Percentiles rank a stretch among this genome's conserved stretches.
Conservation (phyloP, 2,113 vertebrate genomes). For the Siphamia tubifer region DNA sequence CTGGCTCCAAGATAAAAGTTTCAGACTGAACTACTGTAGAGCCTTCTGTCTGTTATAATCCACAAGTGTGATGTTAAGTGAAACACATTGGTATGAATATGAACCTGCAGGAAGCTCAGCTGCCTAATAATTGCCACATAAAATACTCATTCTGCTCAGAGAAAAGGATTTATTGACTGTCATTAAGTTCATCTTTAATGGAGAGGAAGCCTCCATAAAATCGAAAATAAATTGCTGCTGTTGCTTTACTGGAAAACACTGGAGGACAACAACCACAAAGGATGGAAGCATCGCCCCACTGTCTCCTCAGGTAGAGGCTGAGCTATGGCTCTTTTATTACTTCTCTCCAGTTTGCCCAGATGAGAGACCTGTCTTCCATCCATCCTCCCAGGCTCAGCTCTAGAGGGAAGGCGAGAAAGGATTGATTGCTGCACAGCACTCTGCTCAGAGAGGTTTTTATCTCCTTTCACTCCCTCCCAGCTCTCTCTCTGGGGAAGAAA, state of each 20-base stretch:
- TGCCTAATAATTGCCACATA: constrained; percentile 33
- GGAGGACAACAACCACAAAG: constrained; percentile 57
- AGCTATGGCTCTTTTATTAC: constrained; percentile 71
- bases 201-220: constrained; percentile 31
- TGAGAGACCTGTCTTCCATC: constrained; percentile 63
- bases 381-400: constrained; percentile 46
- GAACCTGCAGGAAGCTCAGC: neutral
- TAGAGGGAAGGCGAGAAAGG: constrained; percentile 34
- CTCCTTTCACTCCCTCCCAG: constrained; percentile 60
- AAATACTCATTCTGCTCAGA: constrained; percentile 30
- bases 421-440: constrained; percentile 67
- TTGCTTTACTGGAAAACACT: constrained; percentile 47
- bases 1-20: constrained; percentile 5
- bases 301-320: constrained; percentile 56
- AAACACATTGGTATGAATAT: constrained; percentile 15
- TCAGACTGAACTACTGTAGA: neutral
- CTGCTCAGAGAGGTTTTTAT: constrained; percentile 60
- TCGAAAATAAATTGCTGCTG: constrained; percentile 42
- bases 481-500: constrained; percentile 65
- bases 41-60: constrained; percentile 15
- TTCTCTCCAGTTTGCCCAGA: constrained; percentile 63
- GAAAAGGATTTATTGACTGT: constrained; percentile 32
- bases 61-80: constrained; percentile 17
- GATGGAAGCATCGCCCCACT: constrained; percentile 47
- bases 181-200: constrained; percentile 56